Percentiles rank a stretch among this genome's conserved stretches.
Conservation (phyloP, 2,888 invertebrate species). For the Lamproptera curius region DNA sequence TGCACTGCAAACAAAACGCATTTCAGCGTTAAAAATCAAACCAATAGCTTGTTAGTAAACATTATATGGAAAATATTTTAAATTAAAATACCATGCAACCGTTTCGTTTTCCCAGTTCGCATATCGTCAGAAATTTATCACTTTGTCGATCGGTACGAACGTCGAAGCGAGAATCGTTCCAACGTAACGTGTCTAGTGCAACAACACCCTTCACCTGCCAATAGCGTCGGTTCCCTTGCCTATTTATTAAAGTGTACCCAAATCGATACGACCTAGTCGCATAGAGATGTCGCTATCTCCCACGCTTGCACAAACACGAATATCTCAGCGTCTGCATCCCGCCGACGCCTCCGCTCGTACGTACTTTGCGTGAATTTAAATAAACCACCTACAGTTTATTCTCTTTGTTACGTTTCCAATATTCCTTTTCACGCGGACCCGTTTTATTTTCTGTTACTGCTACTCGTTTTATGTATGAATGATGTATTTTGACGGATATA, state of each 20-base stretch:
- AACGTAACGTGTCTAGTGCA: slow-evolving; percentile 3
- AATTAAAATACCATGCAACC: too few relatives aligned
- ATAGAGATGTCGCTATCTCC: slow-evolving; percentile 21
- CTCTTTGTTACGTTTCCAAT: not conserved
- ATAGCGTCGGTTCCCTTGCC: slow-evolving; percentile 19
- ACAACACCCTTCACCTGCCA: slow-evolving; percentile 32
- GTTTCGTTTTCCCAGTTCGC: too few relatives aligned
- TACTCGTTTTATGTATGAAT: too few relatives aligned
- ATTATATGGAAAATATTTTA: too few relatives aligned
- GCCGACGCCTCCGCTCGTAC: not conserved
- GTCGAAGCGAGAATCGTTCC: too few relatives aligned
- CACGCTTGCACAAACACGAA: slow-evolving; percentile 36
- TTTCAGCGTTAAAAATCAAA: too few relatives aligned
- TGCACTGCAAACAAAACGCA: too few relatives aligned
- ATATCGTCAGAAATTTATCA: too few relatives aligned
- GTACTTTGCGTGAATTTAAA: not conserved
- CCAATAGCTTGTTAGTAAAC: too few relatives aligned
- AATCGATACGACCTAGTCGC: slow-evolving; percentile 37
- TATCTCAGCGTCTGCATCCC: slow-evolving; percentile 15
- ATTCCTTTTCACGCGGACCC: not conserved
- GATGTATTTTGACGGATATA: too few relatives aligned
- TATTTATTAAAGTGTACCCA: slow-evolving; percentile 34
- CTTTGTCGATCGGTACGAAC: too few relatives aligned
- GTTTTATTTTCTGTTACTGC: not conserved
- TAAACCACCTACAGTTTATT: not conserved